Base-by-base conservation (phyloP, 2,113 vertebrate genomes). In the Panurus biarmicus region DNA sequence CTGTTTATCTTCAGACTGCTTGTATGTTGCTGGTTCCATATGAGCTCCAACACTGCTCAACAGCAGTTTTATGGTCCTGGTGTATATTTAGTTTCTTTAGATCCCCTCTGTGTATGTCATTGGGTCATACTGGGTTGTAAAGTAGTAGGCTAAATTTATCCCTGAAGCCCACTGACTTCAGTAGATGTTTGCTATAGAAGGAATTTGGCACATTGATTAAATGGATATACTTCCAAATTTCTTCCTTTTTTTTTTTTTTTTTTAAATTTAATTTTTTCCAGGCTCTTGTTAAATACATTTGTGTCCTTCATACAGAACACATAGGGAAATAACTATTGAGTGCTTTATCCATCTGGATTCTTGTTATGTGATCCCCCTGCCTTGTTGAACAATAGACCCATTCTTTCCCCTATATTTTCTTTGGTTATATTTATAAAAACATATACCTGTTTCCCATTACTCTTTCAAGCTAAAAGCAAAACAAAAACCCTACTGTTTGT, bases 381-480 rank as follows among this genome's bases (percentile, higher is more conserved):
- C 65, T 84, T 83, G 40, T 80, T 88, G 75, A 94, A 96, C 96
- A 97, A 94, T 88, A 83, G 79, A 84, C 28, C 33, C 51, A 71
- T 97, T 97, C 90, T 97, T 47, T 94, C 23, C 23, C 28, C 23
- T 83, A 2, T 93, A 48, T 96, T 93, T 97, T 95, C 76, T 73
- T 87, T 88, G 53, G 85, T 91, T 90, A 42, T 95, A 81, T 96
- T 95, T 92, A 81, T 95, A 78, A 94, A 89, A 95, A 64, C 69
- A 72, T 94, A 64, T 83, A 90, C 93, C 92, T 93, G 85, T 93
- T 96, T 94, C 82, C 65, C 70, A 78, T 93, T 94, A 94, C 85
- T 90, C 72, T 95, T 94, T 75, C 65, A 95, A 92, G 69, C 69
- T 94, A 50, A 92, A 94, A 88, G 54, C 82, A 86, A 95, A 95